phyloP scores from a whole-genome alignment of 2,113 vertebrate species.

The Actinemys pallida region DNA sequence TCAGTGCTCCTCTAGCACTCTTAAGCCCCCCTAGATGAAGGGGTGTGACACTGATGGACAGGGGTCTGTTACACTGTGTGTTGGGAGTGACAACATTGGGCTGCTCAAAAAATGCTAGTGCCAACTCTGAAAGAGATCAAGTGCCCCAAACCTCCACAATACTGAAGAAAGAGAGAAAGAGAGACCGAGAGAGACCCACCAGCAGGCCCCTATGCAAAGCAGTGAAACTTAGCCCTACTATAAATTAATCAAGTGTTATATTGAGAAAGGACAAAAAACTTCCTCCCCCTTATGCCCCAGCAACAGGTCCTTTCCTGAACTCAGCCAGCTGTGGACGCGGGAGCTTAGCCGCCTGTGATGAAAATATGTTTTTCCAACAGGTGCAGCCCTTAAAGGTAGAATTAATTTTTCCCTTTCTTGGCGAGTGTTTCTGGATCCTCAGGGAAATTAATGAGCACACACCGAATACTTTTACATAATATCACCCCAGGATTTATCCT shows the following conservation, averaged over 20 bases:
- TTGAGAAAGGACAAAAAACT: slow-evolving; percentile 51
- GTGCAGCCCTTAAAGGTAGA: slow-evolving; percentile 36
- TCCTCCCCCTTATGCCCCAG: not conserved
- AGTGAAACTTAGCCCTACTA: slow-evolving; percentile 13
- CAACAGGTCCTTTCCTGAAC: not conserved
- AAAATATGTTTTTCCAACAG: not conserved
- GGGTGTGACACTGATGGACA: not conserved
- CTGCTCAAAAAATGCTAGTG: not conserved
- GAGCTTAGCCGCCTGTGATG: not conserved
- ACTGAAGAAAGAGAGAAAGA: not conserved
- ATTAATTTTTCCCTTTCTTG: slow-evolving; percentile 51
- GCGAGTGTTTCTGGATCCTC: slow-evolving; percentile 51
- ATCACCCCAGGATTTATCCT: slow-evolving; percentile 47
- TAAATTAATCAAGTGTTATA: slow-evolving; percentile 26
- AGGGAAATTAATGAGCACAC: slow-evolving; percentile 59
- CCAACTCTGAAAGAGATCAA: not conserved
- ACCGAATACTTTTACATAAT: slow-evolving; percentile 64
- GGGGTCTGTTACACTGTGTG: not conserved
- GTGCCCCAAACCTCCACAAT: not conserved
- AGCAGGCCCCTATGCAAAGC: slow-evolving; percentile 16
- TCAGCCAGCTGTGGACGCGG: slow-evolving; percentile 7
- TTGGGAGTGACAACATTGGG: not conserved
- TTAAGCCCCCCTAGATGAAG: not conserved
- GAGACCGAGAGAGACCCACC: not conserved
- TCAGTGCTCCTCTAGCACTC: not conserved